A percentile compares a stretch with the other conserved stretches of the same genome.
These are phyloP conservation scores for Panzeria rudis DNA, from an alignment of 2,888 invertebrate genomes.

Conservation along the genomic window DNA sequence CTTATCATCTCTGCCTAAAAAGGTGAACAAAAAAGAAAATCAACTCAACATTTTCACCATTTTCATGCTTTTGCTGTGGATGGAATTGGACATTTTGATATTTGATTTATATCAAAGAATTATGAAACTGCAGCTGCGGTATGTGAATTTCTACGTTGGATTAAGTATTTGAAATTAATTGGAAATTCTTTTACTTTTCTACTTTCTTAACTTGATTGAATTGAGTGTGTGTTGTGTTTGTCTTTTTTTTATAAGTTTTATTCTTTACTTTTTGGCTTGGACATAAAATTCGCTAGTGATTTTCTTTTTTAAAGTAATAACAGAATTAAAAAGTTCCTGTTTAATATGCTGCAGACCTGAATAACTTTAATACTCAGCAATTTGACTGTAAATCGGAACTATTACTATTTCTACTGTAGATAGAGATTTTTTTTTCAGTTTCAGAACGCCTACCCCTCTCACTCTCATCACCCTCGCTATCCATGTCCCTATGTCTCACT, in stretches of 20 bases:
- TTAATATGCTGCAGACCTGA: too few species aligned
- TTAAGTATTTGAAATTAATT: slow-evolving; percentile 41
- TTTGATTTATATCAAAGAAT: slow-evolving; percentile 17
- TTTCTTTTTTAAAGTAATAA: background rate
- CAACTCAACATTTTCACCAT: slow-evolving; percentile 20
- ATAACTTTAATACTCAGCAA: too few species aligned
- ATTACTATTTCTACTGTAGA: too few species aligned
- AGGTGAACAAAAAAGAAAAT: slow-evolving; percentile 6
- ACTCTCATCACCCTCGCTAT: too few species aligned
- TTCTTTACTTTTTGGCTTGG: slow-evolving; percentile 17
- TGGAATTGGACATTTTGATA: slow-evolving; percentile 44
- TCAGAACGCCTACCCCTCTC: too few species aligned
- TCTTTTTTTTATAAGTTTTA: slow-evolving; percentile 28
- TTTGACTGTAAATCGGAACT: too few species aligned
- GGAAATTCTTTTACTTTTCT: slow-evolving; percentile 49
- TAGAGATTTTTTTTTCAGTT: too few species aligned
- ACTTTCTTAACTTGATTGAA: slow-evolving; percentile 46
- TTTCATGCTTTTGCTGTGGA: slow-evolving; percentile 41
- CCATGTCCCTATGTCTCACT: too few species aligned
- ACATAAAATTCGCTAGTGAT: slow-evolving; percentile 43
- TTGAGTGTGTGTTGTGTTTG: slow-evolving; percentile 60
- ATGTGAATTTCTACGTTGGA: slow-evolving; percentile 68
- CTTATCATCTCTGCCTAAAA: background rate
- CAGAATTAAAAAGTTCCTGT: too few species aligned
- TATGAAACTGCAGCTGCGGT: slow-evolving; percentile 61